Evolutionary conservation across 2,113 vertebrate species (phyloP), one percentile per base, ranked within the genome.

Genomic region (Oncorhynchus kisutch): DNA sequence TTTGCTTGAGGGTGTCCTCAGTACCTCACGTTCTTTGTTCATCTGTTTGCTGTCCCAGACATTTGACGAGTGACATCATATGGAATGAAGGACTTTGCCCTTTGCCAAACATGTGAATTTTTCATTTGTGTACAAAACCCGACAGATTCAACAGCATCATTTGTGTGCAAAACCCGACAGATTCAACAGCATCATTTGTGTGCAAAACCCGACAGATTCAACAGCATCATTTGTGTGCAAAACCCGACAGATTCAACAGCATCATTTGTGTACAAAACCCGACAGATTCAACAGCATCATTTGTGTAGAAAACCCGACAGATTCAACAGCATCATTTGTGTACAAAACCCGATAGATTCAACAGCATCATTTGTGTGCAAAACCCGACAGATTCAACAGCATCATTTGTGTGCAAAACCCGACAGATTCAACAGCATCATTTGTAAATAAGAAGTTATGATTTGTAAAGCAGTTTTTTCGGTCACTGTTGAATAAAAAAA

Each of bases 391-490:
- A 81, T 87, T 81, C 76, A 88, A 78, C 87, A 88, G 25, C 24
- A 24, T 82, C 87, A 85, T 83, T 78, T 85, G 89, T 90, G 85
- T 91, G 85, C 87, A 84, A 72, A 80, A 82, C 29, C 67, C 67
- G 86, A 80, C 84, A 80, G 80, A 81, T 87, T 81, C 76, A 88
- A 78, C 87, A 87, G 25, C 25, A 25, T 25, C 25, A 25, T 25
- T 25, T 25, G 25, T 25, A 25, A 87, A 92, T 91, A 92, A 89
- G 78, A 86, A 78, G 72, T 87, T 81, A 72, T 81, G 71, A 71
- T 88, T 90, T 92, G 89, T 90, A 54, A 12, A 86, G 84, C 81
- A 80, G 87, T 54, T 87, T 70, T 88, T 88, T 75, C 76, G 77
- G 86, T 18, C n/a, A 62, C 59, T 62, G 59, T n/a, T n/a, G 9